These are phyloP conservation scores for Sinocyclocheilus anshuiensis DNA, from an alignment of 2,113 vertebrate species.

Conservation along the genomic window DNA sequence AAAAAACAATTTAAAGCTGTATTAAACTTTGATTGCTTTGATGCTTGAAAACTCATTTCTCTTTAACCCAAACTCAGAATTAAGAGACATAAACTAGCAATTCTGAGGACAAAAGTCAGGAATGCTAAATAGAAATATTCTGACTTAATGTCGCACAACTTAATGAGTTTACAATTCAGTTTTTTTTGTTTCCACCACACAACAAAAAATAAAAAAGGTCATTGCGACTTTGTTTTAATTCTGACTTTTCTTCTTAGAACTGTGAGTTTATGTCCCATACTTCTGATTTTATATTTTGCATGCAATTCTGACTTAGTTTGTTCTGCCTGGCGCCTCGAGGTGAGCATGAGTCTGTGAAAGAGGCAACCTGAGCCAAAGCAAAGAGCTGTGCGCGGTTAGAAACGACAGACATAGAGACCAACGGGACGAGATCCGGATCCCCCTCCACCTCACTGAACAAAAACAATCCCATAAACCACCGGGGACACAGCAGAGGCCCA, in stretches of 20 bases:
- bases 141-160: no score
- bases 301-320: neutral
- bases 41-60: neutral
- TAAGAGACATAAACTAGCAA: no score
- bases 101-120: no score
- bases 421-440: slow-evolving; percentile 62
- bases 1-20: no score
- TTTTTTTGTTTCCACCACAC: neutral
- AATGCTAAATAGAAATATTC: no score
- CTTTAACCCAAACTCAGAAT: neutral
- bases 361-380: slow-evolving; percentile 28
- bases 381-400: slow-evolving; percentile 47
- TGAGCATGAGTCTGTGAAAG: slow-evolving; percentile 55
- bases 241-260: no score
- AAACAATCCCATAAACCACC: slow-evolving; percentile 76
- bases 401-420: slow-evolving; percentile 76
- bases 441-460: slow-evolving; percentile 72
- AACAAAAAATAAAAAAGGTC: neutral
- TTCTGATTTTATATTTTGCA: neutral
- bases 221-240: no score
- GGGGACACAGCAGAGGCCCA: slow-evolving; percentile 70
- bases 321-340: neutral
- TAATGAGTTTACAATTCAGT: no score
- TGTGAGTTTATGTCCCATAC: neutral
- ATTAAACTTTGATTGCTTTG: neutral